phyloP scores from a whole-genome alignment of 2,888 invertebrate species.

The Drepana falcataria region DNA sequence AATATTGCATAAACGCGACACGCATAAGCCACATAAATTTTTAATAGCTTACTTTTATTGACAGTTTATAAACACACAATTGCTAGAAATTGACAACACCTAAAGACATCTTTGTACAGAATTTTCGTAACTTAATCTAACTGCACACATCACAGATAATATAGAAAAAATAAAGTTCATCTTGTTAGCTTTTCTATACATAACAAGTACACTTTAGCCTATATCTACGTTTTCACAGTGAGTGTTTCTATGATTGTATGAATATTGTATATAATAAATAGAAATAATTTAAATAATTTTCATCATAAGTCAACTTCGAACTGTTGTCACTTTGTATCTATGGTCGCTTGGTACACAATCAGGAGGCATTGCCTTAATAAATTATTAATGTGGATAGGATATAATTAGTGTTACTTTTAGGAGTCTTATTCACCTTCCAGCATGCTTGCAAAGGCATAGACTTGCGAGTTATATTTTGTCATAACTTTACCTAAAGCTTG shows the following conservation, averaged over 20 bases:
- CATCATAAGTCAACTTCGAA: too few relatives aligned
- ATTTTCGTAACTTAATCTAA: constrained; percentile 45
- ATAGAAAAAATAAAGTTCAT: constrained; percentile 65
- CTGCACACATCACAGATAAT: constrained; percentile 65
- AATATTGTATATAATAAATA: constrained; percentile 4
- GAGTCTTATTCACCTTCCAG: too few relatives aligned
- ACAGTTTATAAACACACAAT: constrained; percentile 33
- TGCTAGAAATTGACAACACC: constrained; percentile 67
- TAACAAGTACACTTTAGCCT: constrained; percentile 62
- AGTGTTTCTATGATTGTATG: constrained; percentile 7
- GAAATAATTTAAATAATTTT: too few relatives aligned
- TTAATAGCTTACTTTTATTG: constrained; percentile 41
- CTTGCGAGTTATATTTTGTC: too few relatives aligned
- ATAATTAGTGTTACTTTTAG: too few relatives aligned
- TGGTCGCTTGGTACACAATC: too few relatives aligned
- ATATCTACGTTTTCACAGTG: constrained; percentile 35
- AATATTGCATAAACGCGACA: constrained; percentile 50
- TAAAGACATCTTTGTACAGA: constrained; percentile 64
- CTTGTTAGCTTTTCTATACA: constrained; percentile 47
- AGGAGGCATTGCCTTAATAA: too few relatives aligned
- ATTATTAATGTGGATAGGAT: too few relatives aligned
- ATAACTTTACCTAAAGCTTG: constrained; percentile 19
- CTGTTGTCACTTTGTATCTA: neutral
- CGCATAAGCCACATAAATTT: constrained; percentile 60
- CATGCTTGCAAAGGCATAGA: too few relatives aligned